Evolutionary conservation across 1,140 invertebrate genomes (phyloP), one percentile per base, ranked within the genome.

Genomic region (Pachypeltis micranthus): DNA sequence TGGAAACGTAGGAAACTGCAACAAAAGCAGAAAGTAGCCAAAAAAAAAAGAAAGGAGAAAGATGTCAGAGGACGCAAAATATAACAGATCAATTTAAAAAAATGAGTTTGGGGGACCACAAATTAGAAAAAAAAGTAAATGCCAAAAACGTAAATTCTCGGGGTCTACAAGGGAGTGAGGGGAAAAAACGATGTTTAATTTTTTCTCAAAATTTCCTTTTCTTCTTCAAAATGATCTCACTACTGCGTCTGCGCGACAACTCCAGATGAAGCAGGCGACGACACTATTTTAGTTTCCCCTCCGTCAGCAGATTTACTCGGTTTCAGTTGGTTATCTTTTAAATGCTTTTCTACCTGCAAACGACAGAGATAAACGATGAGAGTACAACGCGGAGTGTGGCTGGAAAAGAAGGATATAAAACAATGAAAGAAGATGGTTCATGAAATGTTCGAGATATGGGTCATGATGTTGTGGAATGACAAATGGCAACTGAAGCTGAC

Each of bases 321-420:
- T 24, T 21, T 44, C 65, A 66, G 74, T 70, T 63, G 76, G 75
- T 62, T 74, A 67, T 82, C 80, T 72, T 80, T 80, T 68, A 80
- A 75, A 65, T 81, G 78, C 73, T 82, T 82, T 67, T 82, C 81
- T 34, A 83, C 80, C 81, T 82, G 55, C 27, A 64, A 68, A 25
- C 27, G 61, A 27, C n/a, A n/a, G n/a, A n/a, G n/a, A n/a, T n/a
- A n/a, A n/a, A n/a, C n/a, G n/a, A n/a, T n/a, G n/a, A n/a, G n/a
- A n/a, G n/a, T n/a, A n/a, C n/a, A n/a, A n/a, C n/a, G n/a, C n/a
- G n/a, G n/a, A n/a, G n/a, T n/a, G n/a, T n/a, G n/a, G n/a, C n/a
- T n/a, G n/a, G n/a, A n/a, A n/a, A n/a, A n/a, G n/a, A n/a, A n/a
- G n/a, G n/a, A n/a, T n/a, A n/a, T n/a, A n/a, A n/a, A n/a, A n/a